Evolutionary conservation across 2,113 vertebrate species (phyloP).

Genomic region (Ranitomeya imitator): DNA sequence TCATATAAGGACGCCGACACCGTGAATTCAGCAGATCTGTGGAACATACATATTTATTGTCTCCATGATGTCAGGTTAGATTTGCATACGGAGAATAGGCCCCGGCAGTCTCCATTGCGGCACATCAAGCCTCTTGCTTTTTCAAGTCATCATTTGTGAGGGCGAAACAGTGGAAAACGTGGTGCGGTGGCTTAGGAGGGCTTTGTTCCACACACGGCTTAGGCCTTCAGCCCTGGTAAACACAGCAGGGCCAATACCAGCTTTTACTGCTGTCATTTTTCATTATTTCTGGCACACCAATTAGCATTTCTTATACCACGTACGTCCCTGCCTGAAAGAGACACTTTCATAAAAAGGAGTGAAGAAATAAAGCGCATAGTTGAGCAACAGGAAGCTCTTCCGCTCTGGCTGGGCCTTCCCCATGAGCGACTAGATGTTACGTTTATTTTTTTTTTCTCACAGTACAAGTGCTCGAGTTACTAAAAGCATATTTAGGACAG

Average conservation of each 20-base stretch:
- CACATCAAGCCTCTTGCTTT: not conserved
- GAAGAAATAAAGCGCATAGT: not conserved
- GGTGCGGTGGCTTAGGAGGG: too few species aligned
- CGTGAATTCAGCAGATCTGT: not conserved
- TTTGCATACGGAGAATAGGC: not conserved
- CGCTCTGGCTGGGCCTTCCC: too few species aligned
- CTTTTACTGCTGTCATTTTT: not conserved
- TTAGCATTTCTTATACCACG: not conserved
- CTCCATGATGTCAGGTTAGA: slow-evolving; percentile 1
- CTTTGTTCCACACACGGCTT: not conserved
- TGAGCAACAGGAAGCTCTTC: slow-evolving; percentile 36
- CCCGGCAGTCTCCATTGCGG: not conserved
- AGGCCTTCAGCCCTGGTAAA: not conserved
- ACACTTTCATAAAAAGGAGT: not conserved
- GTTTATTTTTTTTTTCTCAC: not conserved
- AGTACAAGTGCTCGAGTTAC: not conserved
- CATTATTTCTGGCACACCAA: slow-evolving; percentile 3
- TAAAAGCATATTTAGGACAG: not conserved
- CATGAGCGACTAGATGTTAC: not conserved
- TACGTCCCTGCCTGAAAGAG: not conserved
- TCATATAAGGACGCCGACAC: not conserved
- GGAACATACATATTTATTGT: not conserved
- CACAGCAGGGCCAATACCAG: not conserved
- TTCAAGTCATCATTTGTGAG: not conserved
- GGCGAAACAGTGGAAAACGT: not conserved